Evolutionary conservation across 2,113 vertebrate species (phyloP).

Genomic region (Bucco capensis): DNA sequence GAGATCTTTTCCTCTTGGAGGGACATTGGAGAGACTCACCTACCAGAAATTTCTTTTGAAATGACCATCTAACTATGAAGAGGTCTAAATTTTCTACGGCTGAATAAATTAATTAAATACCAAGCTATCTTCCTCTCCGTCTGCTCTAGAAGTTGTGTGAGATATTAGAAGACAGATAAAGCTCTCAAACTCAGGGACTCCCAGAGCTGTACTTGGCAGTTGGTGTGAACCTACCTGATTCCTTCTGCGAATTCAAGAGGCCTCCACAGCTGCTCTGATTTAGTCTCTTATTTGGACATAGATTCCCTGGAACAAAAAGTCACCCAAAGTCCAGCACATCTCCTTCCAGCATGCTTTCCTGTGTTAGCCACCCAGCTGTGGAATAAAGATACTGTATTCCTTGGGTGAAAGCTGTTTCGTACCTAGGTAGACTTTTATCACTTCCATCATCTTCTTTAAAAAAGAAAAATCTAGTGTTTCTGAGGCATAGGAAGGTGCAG

Average conservation of each 20-base stretch:
- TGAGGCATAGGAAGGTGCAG: neutral
- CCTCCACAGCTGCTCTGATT: neutral
- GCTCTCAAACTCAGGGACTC: neutral
- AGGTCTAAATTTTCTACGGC: neutral
- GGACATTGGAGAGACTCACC: neutral
- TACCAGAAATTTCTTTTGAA: neutral
- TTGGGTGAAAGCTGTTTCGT: neutral
- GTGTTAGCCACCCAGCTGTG: accelerated
- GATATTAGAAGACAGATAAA: neutral
- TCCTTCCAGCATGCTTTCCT: neutral
- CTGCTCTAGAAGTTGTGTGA: neutral
- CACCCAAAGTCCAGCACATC: neutral
- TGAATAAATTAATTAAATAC: neutral
- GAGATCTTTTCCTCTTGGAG: neutral
- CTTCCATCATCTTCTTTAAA: too few relatives aligned
- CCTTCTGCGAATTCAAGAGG: neutral
- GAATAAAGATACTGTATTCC: neutral
- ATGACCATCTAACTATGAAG: neutral
- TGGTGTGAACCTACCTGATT: neutral
- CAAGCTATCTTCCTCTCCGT: neutral
- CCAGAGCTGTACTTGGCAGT: neutral
- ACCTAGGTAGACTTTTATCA: neutral
- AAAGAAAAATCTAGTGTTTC: neutral
- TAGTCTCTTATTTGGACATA: neutral
- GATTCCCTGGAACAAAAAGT: neutral